A percentile compares a stretch with the other conserved stretches of the same genome.
phyloP scores from a whole-genome alignment of 2,797 vertebrate genomes.

The Phoxinus dragarum region DNA sequence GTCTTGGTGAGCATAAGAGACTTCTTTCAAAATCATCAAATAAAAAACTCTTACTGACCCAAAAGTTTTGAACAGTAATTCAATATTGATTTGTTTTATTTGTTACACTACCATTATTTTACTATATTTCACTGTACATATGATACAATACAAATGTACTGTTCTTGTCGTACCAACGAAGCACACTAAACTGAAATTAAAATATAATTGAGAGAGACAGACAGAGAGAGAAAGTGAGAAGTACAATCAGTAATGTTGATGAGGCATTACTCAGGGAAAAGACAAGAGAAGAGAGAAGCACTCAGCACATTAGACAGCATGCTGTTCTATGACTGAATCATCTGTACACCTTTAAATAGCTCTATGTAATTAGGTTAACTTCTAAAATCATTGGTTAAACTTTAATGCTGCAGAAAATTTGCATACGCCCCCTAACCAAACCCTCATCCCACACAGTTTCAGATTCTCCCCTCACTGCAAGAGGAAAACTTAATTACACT shows the following conservation, averaged over 20 bases:
- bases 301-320: constrained; percentile 1
- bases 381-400: constrained; percentile 54
- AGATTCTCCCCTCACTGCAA: constrained; percentile 63
- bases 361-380: constrained; percentile 53
- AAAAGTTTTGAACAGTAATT: background rate
- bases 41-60: background rate
- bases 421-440: constrained; percentile 25
- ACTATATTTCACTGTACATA: background rate
- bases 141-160: background rate
- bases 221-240: background rate
- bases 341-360: constrained; percentile 48
- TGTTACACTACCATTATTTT: background rate
- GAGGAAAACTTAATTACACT: constrained; percentile 74
- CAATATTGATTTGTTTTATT: background rate
- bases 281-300: background rate
- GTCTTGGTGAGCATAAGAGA: background rate
- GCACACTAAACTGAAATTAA: background rate
- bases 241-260: background rate
- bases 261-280: background rate
- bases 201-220: background rate
- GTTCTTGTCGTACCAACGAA: background rate
- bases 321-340: constrained; percentile 38
- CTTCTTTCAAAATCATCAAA: background rate
- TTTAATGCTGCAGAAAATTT: constrained; percentile 44
- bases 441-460: constrained; percentile 43